phyloP scores from a whole-genome alignment of 2,113 vertebrate species.

The Gadus chalcogrammus region DNA sequence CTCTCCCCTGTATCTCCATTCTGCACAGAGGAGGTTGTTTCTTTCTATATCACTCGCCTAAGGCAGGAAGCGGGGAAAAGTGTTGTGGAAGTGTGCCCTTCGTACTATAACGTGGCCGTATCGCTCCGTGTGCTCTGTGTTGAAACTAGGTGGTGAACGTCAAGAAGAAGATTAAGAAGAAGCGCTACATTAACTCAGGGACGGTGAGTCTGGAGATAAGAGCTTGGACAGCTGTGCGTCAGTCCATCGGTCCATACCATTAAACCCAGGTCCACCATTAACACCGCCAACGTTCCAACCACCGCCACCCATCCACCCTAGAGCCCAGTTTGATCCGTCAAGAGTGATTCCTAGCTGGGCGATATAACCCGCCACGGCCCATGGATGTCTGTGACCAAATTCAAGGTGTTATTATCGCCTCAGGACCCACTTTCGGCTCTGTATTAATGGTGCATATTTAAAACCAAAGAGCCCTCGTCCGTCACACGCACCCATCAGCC shows the following conservation, averaged over 20 bases:
- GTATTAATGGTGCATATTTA: slow-evolving; percentile 49
- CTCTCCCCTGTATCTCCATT: neutral
- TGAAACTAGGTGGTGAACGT: slow-evolving; percentile 85
- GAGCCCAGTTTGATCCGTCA: slow-evolving; percentile 10
- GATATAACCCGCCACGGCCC: slow-evolving; percentile 11
- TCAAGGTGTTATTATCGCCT: slow-evolving; percentile 23
- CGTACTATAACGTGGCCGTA: neutral
- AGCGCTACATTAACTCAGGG: slow-evolving; percentile 91
- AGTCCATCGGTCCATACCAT: neutral
- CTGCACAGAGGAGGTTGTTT: slow-evolving; percentile 39
- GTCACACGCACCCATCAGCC: slow-evolving; percentile 41
- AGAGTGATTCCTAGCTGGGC: slow-evolving; percentile 4
- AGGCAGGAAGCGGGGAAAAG: slow-evolving; percentile 34
- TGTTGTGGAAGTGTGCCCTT: slow-evolving; percentile 43
- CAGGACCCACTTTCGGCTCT: slow-evolving; percentile 23
- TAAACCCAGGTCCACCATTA: neutral
- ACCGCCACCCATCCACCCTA: slow-evolving; percentile 3
- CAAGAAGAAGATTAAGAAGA: slow-evolving; percentile 96
- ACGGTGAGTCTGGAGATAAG: slow-evolving; percentile 77
- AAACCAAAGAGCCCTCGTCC: slow-evolving; percentile 53
- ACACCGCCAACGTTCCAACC: neutral
- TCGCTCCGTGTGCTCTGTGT: slow-evolving; percentile 26
- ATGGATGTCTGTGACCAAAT: slow-evolving; percentile 32
- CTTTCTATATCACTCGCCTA: slow-evolving; percentile 45
- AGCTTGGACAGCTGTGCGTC: neutral